Base-by-base conservation (phyloP, 2,888 invertebrate species). In the Cerastis rubricosa region DNA sequence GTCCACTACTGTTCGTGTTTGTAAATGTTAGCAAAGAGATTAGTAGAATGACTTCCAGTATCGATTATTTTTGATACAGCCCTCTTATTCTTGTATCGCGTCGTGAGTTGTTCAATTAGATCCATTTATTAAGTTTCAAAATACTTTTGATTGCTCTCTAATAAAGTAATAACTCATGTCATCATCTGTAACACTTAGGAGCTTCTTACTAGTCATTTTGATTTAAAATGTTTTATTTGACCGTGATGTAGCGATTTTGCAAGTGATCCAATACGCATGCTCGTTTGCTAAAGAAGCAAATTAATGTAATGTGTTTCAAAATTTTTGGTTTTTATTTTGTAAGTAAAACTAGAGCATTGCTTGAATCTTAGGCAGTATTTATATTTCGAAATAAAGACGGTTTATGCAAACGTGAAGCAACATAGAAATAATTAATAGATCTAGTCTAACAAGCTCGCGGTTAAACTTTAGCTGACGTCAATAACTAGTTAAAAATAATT, bases 341-440 rank as follows among this genome's bases (percentile, higher is more conserved):
- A 83, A 83, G 63, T 57, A 57, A 68, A 79, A 85, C 67, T 81
- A 74, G 77, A 78, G 47, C 76, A 84, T 76, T 74, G 75, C 76
- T 69, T 54, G 64, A 45, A 69, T 71, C 65, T 51, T 63, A 72
- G 43, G n/a, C 68, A 49, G 59, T 65, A 47, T 77, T 47, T 45
- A 61, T 63, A 63, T 86, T 84, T 78, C 67, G 66, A 54, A 84
- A 86, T 74, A 74, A 68, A 74, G 61, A 82, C 63, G 68, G 43
- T 76, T 65, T 72, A 68, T 67, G 25, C 69, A 51, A 47, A 35
- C 6, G 35, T 79, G 63, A 64, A 67, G 72, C 66, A 70, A 73
- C 67, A 72, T 29, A n/a, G 40, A 70, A 72, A 72, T 82, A 82
- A 82, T 81, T 69, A 69, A 71, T 71, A 54, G 71, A 57, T 71